phyloP scores from a whole-genome alignment of 2,797 vertebrate genomes.

The Periparus ater region DNA sequence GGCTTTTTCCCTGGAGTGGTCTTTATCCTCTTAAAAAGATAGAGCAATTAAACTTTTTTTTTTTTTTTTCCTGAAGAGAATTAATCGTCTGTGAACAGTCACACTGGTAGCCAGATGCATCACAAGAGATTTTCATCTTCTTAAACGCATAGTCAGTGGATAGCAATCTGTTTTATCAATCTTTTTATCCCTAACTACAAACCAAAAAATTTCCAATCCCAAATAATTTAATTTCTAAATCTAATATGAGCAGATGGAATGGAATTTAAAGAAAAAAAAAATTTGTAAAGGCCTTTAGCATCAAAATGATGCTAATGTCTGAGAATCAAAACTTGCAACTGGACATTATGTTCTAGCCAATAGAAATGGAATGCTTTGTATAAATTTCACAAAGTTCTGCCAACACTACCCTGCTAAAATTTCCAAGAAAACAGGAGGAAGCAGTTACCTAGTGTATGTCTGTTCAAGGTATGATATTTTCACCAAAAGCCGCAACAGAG shows the following conservation, averaged over 20 bases:
- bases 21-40: constrained; percentile 63
- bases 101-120: neutral
- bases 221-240: neutral
- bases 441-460: neutral
- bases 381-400: neutral
- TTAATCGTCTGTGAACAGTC: constrained; percentile 30
- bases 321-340: neutral
- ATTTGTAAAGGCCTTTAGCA: neutral
- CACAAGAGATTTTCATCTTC: constrained; percentile 23
- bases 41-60: constrained; percentile 39
- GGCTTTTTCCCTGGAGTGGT: constrained; percentile 44
- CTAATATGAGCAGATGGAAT: neutral
- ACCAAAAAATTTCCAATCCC: neutral
- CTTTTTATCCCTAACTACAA: neutral
- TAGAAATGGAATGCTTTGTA: neutral
- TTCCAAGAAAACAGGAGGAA: neutral
- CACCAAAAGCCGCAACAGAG: neutral
- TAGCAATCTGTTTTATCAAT: neutral
- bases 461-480: neutral
- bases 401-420: neutral
- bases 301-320: neutral
- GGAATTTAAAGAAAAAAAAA: neutral
- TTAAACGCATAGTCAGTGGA: neutral
- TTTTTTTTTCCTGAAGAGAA: neutral
- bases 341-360: neutral